phyloP scores from a whole-genome alignment of 2,797 vertebrate species.

The Prionace glauca region DNA sequence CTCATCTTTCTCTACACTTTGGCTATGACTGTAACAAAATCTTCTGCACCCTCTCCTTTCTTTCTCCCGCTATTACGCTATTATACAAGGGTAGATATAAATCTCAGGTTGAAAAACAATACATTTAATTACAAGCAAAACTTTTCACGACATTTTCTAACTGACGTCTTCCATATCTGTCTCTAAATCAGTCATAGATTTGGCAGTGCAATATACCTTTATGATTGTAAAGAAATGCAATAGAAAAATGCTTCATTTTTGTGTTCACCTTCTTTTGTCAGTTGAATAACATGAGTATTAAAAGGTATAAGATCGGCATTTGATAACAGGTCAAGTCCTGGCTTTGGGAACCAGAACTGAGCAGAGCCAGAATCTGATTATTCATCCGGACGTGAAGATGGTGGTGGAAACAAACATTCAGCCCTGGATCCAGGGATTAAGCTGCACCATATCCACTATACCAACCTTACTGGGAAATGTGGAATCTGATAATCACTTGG shows the following conservation, averaged over 20 bases:
- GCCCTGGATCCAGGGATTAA: slow-evolving; percentile 56
- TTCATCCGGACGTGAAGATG: slow-evolving; percentile 41
- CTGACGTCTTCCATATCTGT: not conserved
- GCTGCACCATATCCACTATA: slow-evolving; percentile 47
- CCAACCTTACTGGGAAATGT: slow-evolving; percentile 49
- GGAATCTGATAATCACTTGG: slow-evolving; percentile 60
- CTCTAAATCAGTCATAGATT: not conserved
- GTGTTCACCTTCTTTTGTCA: slow-evolving; percentile 19
- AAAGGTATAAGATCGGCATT: slow-evolving; percentile 14
- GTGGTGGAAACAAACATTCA: slow-evolving; percentile 45
- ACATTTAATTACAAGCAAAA: not conserved
- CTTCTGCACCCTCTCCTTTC: no score
- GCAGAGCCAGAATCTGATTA: slow-evolving; percentile 4
- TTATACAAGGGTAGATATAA: not conserved
- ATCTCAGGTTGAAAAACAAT: not conserved
- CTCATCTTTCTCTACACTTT: no score
- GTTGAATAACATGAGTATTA: slow-evolving; percentile 13
- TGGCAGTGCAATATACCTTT: not conserved
- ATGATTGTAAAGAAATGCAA: slow-evolving; percentile 12
- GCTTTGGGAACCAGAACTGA: not conserved
- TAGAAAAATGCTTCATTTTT: not conserved
- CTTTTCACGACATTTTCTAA: slow-evolving; percentile 13
- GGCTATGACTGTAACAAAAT: not conserved
- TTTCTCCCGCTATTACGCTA: not conserved
- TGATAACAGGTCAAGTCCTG: slow-evolving; percentile 24